Percentiles rank a stretch among this genome's conserved stretches.
Conservation (phyloP, 1,140 invertebrate species). For the Sitobion miscanthi region DNA sequence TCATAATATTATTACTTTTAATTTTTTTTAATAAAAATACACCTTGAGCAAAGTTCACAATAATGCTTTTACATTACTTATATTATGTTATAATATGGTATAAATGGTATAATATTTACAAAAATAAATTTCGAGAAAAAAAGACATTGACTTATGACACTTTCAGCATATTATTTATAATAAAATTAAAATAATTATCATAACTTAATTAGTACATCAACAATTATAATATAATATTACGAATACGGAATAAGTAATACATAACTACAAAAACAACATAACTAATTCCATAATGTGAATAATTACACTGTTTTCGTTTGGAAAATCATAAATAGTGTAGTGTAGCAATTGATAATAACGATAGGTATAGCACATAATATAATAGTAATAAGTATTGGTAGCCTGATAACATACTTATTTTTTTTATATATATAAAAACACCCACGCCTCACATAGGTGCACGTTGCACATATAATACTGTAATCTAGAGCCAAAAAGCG, state of each 20-base stretch:
- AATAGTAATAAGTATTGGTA: background rate
- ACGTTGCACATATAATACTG: background rate
- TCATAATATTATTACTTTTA: background rate
- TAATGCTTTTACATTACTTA: background rate
- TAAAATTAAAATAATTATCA: background rate
- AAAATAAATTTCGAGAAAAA: background rate
- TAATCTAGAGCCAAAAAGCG: slow-evolving; percentile 36
- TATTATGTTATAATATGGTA: background rate
- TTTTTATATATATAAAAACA: background rate
- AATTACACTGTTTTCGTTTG: background rate
- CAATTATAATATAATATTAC: background rate
- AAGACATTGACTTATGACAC: background rate
- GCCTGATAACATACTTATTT: background rate
- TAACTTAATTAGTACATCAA: background rate
- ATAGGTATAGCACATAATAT: background rate
- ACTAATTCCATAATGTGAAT: background rate
- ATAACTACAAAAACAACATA: too few species aligned
- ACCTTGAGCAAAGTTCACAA: background rate
- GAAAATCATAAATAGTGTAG: background rate
- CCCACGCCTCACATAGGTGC: slow-evolving; percentile 8
- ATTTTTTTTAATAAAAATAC: background rate
- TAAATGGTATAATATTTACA: background rate
- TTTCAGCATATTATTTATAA: background rate
- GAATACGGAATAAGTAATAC: background rate
- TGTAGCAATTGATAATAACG: background rate